Evolutionary conservation across 2,113 vertebrate genomes (phyloP), one percentile per base, ranked within the genome.

Genomic region (Crotophaga sulcirostris): DNA sequence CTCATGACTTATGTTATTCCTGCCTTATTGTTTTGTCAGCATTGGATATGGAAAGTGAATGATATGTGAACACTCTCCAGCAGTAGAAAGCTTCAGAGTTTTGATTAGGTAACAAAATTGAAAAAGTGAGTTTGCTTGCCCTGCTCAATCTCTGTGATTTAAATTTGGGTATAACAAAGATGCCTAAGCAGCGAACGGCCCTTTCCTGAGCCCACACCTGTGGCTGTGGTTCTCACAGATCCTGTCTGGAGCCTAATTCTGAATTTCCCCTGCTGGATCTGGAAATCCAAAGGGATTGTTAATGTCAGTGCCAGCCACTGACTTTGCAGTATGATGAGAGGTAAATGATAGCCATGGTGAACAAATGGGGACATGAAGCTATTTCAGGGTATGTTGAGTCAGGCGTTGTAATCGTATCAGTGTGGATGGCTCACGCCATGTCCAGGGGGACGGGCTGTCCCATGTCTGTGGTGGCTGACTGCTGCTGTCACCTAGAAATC

Each of bases 41-140:
- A 95, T 60, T 96, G 92, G 95, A 84, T 96, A 94, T 97, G 94
- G 97, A 97, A 98, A 88, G 94, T 91, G 93, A 42, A 81, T 93
- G 96, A 96, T 95, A 96, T 90, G 96, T 96, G 96, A 96, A 96
- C 88, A 45, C 81, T 97, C 95, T 89, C 93, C 59, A 91, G 90
- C 77, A 87, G 89, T 81, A 97, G 96, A 95, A 95, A 94, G 79
- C 75, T 88, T 95, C 84, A n/a, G 88, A 84, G 86, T 95, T 97
- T 97, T 77, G 89, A 95, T 96, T 81, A 86, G 60, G 94, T 94
- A 96, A 97, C 86, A 77, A 89, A 97, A 95, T 95, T 94, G 87
- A 94, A 92, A 95, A 96, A 96, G 85, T 80, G 89, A 93, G 74
- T 95, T 97, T 97, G 25, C 75, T 85, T 94, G 68, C 69, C 76